Conservation (phyloP, 2,797 vertebrate genomes). For the Chiloscyllium punctatum region DNA sequence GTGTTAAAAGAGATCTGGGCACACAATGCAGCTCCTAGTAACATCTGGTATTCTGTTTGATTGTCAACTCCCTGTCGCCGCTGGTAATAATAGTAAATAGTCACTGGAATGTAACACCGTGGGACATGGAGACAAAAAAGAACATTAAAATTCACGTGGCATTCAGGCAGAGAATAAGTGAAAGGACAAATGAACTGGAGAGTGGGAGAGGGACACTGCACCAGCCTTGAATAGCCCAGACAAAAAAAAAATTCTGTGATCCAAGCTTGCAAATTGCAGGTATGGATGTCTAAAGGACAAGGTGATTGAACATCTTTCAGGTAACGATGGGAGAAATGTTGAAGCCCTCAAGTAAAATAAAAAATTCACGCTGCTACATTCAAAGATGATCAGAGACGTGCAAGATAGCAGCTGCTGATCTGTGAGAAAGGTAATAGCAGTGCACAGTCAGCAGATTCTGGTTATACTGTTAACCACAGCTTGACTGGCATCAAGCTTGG, state of each 20-base stretch:
- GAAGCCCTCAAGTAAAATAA: background rate
- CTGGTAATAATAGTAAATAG: background rate
- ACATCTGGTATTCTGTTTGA: constrained; percentile 16
- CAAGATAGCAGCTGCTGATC: background rate
- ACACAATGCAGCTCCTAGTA: background rate
- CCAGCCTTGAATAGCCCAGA: background rate
- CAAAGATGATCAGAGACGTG: background rate
- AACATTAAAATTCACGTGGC: background rate
- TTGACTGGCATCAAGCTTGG: background rate
- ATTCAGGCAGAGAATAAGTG: background rate
- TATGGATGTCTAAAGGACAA: background rate
- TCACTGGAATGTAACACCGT: background rate
- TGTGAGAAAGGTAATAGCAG: background rate
- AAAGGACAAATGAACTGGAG: background rate
- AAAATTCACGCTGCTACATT: background rate
- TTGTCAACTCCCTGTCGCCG: background rate
- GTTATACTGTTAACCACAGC: background rate
- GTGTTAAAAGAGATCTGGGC: background rate
- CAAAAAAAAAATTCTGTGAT: background rate
- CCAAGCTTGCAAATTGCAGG: background rate
- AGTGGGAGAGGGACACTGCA: background rate
- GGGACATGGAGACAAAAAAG: background rate
- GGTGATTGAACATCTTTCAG: background rate
- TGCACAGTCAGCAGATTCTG: background rate
- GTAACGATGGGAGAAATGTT: background rate